Base-by-base conservation (phyloP, 2,113 vertebrate genomes). In the Ceratotherium simum region DNA sequence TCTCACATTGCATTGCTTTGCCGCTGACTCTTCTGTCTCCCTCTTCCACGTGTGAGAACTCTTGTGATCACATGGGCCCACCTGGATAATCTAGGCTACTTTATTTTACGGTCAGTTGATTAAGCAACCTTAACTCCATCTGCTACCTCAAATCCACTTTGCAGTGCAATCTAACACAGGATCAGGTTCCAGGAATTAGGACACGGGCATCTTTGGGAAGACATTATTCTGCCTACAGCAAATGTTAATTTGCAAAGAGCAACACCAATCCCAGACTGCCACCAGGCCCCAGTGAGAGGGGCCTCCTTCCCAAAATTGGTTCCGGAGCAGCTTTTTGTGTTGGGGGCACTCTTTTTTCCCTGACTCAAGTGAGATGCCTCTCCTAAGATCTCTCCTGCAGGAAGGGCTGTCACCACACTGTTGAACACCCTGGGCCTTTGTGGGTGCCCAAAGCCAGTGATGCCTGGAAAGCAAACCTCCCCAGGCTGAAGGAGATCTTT, bases 331-430 rank as follows among this genome's bases (percentile, higher is more conserved):
- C 5, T 54, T 96, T 90, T 42, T 46, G 21, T 58, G 29, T 21
- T 20, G 39, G 46, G 51, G 76, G 1, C 1, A 4, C 2, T 13
- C 7, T 42, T 33, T 16, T 70, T 0, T 6, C 51, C 83, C 42
- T 69, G 29, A 4, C 16, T 14, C 0, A 1, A 64, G 60, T 23
- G 62, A 46, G 56, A 33, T n/a, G 21, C 17, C n/a, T 70, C 82
- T 51, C 25, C 3, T 3, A 46, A 65, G 27, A 33, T 58, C 29
- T 10, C 39, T 39, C 20, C 17, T 17, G 3, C 0, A 46, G 39
- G 51, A 76, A 36, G n/a, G 70, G 9, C 17, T 70, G 13, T 80
- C 31, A n/a, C 39, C 60, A 18, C 3, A 12, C 10, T 3, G 3
- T 12, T 80, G 79, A 80, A 27, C 3, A 23, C 29, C 51, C 60